Conservation (phyloP, 2,888 invertebrate genomes). For the Tachystola acroxantha region DNA sequence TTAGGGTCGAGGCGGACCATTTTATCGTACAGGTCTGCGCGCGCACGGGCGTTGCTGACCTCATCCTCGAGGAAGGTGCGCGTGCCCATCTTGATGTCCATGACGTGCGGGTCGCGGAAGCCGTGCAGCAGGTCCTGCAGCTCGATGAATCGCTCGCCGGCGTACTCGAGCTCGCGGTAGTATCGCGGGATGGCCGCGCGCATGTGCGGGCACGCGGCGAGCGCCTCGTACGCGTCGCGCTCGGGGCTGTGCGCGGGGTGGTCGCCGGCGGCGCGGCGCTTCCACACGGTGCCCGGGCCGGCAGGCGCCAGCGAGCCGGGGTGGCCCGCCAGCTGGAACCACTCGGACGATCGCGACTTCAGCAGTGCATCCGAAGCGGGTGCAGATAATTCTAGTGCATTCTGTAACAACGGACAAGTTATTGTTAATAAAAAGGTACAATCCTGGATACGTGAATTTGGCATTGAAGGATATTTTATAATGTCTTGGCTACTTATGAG, state of each 20-base stretch:
- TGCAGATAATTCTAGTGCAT: constrained; percentile 93
- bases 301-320: constrained; percentile 95
- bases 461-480: no score
- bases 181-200: constrained; percentile 88
- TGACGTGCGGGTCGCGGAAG: constrained; percentile 94
- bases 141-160: constrained; percentile 92
- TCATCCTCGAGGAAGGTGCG: constrained; percentile 97
- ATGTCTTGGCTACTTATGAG: no score
- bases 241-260: constrained; percentile 86
- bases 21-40: constrained; percentile 95
- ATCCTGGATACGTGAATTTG: no score
- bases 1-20: constrained; percentile 94
- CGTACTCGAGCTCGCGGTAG: constrained; percentile 89
- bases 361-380: constrained; percentile 93
- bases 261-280: constrained; percentile 86
- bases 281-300: constrained; percentile 95
- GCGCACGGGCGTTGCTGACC: constrained; percentile 90
- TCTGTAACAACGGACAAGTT: constrained; percentile 80
- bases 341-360: constrained; percentile 82
- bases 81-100: constrained; percentile 98
- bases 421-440: no score
- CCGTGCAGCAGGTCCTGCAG: constrained; percentile 95
- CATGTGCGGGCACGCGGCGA: constrained; percentile 86
- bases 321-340: constrained; percentile 97
- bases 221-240: constrained; percentile 86